phyloP scores from a whole-genome alignment of 2,888 invertebrate species.

The Lordiphosa andalusiaca region DNA sequence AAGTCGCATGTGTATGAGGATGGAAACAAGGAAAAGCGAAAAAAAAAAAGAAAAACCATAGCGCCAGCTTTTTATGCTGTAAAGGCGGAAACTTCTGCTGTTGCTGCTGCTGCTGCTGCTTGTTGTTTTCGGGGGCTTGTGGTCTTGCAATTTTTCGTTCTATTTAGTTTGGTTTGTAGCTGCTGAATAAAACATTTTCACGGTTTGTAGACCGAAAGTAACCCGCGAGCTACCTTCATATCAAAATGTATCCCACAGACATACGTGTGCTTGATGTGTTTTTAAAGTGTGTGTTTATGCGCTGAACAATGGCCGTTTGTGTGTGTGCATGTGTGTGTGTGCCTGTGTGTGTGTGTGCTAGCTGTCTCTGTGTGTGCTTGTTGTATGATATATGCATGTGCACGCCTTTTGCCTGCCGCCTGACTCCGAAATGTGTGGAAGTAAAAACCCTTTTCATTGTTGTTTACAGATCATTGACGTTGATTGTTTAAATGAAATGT shows the following conservation, averaged over 20 bases:
- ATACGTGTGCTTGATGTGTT: constrained; percentile 71
- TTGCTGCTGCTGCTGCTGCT: too few relatives aligned
- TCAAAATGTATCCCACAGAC: constrained; percentile 56
- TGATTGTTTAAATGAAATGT: constrained; percentile 76
- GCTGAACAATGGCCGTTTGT: constrained; percentile 57
- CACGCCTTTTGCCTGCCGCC: constrained; percentile 34
- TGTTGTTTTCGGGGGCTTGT: constrained; percentile 31
- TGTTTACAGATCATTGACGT: constrained; percentile 77
- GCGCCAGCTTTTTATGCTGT: constrained; percentile 18
- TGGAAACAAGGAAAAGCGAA: constrained; percentile 10
- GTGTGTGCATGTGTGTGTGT: constrained; percentile 4
- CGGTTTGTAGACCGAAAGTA: constrained; percentile 63
- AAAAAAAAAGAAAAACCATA: constrained; percentile 14
- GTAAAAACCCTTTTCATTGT: constrained; percentile 68
- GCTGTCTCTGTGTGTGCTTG: constrained; percentile 1
- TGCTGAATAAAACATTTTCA: constrained; percentile 77
- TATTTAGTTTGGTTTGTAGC: constrained; percentile 75
- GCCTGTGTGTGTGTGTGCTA: constrained; percentile 1
- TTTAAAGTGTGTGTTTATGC: constrained; percentile 74
- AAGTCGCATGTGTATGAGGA: constrained; percentile 24
- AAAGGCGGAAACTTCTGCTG: constrained; percentile 34
- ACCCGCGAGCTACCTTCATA: constrained; percentile 71
- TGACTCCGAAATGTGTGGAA: constrained; percentile 38
- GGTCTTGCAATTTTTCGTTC: constrained; percentile 69
- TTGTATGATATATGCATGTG: constrained; percentile 53